Base-by-base conservation (phyloP, 2,888 invertebrate species). In the Neoitamus cyanurus region DNA sequence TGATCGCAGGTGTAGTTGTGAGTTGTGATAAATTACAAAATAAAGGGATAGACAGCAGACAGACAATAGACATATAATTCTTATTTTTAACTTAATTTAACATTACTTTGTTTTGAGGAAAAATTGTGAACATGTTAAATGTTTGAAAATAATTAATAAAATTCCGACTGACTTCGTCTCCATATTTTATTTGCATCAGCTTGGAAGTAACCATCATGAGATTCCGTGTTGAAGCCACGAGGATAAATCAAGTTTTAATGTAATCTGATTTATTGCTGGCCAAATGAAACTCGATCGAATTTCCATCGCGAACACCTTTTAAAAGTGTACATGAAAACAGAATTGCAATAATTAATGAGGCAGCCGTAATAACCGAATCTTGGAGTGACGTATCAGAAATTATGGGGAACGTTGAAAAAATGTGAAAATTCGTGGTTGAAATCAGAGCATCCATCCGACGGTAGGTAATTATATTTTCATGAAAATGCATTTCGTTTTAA, bases 321-420 rank as follows among this genome's bases (percentile, higher is more conserved):
- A 15, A 58, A 37, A 7, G 37, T 58, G 9, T 20, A 58, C 58
- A n/a, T 58, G 25, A 25, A 58, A 58, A 58, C 6, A 58, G 20
- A 58, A 58, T 58, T n/a, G 58, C 20, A 58, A 58, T 58, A 58
- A 58, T 58, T 58, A 58, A 58, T 58, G 58, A 58, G 58, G 58
- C 9, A 58, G 9, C 25, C 15, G 25, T 58, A 58, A 20, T 58
- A 58, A 58, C 20, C 58, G 25, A 20, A 58, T 58, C 25, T 58
- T 58, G 58, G 58, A 58, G 58, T 58, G 58, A 58, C 58, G 20
- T 58, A 58, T 58, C 58, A 58, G 25, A 58, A 58, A 58, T 58
- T 58, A 58, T 58, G 58, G 20, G 58, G 9, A 20, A 58, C 58
- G 15, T 20, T 58, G 15, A 58, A 58, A 58, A 58, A 58, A 58